Base-by-base conservation (phyloP, 2,888 invertebrate species). In the Opisthograptis luteolata region DNA sequence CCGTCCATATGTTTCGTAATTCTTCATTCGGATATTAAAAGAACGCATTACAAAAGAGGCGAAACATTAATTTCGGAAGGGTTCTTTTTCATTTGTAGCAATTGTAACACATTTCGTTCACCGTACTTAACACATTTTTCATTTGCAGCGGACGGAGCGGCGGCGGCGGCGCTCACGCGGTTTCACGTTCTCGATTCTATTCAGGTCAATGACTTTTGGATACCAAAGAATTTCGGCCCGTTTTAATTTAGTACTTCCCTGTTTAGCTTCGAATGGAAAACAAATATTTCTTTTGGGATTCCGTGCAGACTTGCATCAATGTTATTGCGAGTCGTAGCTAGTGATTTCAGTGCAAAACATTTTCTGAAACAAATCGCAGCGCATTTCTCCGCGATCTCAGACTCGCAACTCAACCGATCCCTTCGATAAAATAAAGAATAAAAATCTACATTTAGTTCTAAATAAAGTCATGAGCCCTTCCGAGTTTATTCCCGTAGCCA, bases 41-140 rank as follows among this genome's bases (percentile, higher is more conserved):
- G 10, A 31, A 22, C 34, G 12, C 14, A 48, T 19, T 12, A 39
- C 37, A 28, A 43, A 49, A 44, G 39, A 20, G 27, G 4, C 17
- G 19, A 34, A 49, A 35, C 50, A 35, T 44, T 50, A 22, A 44
- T 50, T 35, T 39, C 2, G 22, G 22, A 40, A 24, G 39, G 44
- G 43, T 50, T 36, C 30, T 35, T 50, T 44, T 40, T 39, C 44
- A 50, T 50, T 40, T 44, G 43, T 43, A 37, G 13, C 42, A 28
- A 27, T 31, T 41, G 41, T 41, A 42, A 40, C 46, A 34, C 39
- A 46, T 39, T 31, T 45, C 9, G 39, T 39, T 40, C 36, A 49
- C 27, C 12, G 36, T 30, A 13, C n/a, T 6, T 19, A 40, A 19
- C 24, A 36, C 35, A 27, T 49, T 42, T 42, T 41, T 49, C 42